Conservation (phyloP, 1,140 invertebrate species). For the Tetranychus urticae region DNA sequence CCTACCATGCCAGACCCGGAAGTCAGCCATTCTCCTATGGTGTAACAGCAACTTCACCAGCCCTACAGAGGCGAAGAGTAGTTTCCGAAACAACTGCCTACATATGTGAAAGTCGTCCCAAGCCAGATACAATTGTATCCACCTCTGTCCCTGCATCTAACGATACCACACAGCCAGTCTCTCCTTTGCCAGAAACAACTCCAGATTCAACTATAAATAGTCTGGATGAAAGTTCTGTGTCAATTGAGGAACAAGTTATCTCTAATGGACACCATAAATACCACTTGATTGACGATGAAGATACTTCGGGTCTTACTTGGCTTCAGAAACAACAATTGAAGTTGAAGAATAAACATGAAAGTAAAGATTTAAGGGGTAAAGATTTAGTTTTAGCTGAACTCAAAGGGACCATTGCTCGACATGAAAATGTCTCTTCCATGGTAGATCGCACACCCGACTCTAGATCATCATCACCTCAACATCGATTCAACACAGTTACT, state of each 20-base stretch:
- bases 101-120: neutral
- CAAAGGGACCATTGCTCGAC: conserved; percentile 7
- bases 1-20: conserved; percentile 54
- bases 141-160: no score
- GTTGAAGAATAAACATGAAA: conserved; percentile 17
- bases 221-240: neutral
- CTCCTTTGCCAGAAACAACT: neutral
- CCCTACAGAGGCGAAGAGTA: conserved; percentile 19
- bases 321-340: conserved; percentile 23
- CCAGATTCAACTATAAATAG: neutral
- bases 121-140: neutral
- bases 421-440: neutral
- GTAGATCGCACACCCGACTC: neutral
- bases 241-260: neutral
- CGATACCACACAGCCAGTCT: no score
- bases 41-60: conserved; percentile 11
- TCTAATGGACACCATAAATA: neutral
- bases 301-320: conserved; percentile 15
- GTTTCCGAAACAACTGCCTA: conserved; percentile 8
- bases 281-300: no score
- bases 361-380: conserved; percentile 15
- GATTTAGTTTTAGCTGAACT: conserved; percentile 21
- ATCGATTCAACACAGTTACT: no score
- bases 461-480: no score
- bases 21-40: conserved; percentile 52